A percentile compares a stretch with the other conserved stretches of the same genome.
Evolutionary conservation across 1,140 invertebrate genomes (phyloP).

Genomic region (Trachymyrmex septentrionalis): DNA sequence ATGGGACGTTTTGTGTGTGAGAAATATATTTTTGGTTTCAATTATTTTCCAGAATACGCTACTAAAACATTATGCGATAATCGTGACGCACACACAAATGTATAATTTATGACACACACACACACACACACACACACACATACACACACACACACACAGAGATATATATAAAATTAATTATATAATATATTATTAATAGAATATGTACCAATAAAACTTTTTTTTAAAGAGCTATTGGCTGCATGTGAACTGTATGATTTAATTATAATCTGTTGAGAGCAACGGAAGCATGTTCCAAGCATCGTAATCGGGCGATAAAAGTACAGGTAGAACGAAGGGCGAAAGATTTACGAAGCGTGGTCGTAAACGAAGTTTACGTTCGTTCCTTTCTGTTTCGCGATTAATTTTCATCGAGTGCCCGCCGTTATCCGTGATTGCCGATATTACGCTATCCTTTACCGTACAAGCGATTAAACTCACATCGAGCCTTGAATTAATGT

Average conservation of each 20-base stretch:
- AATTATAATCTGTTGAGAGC: conserved; percentile 29
- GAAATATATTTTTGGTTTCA: too few relatives aligned
- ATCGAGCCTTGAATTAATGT: conserved; percentile 56
- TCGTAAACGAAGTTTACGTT: conserved; percentile 29
- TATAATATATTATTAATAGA: not conserved
- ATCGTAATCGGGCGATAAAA: conserved; percentile 40
- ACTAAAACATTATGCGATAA: too few relatives aligned
- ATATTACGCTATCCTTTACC: conserved; percentile 56
- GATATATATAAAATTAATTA: too few relatives aligned
- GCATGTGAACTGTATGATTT: conserved; percentile 8
- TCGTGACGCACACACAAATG: too few relatives aligned
- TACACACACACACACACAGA: too few relatives aligned
- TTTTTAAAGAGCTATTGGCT: not conserved
- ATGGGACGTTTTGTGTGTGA: too few relatives aligned
- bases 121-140: too few relatives aligned
- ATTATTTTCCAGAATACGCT: too few relatives aligned
- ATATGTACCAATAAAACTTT: conserved; percentile 16
- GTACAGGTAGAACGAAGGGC: conserved; percentile 1
- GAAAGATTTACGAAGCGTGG: conserved; percentile 43
- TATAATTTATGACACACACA: not conserved
- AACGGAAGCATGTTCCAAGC: conserved; percentile 13
- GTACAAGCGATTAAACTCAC: conserved; percentile 52
- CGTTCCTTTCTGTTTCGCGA: conserved; percentile 54
- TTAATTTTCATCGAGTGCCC: conserved; percentile 61
- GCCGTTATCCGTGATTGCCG: conserved; percentile 54